Percentiles rank a stretch among this genome's conserved stretches.
Evolutionary conservation across 2,797 vertebrate genomes (phyloP).

Genomic region (Spheniscus humboldti): DNA sequence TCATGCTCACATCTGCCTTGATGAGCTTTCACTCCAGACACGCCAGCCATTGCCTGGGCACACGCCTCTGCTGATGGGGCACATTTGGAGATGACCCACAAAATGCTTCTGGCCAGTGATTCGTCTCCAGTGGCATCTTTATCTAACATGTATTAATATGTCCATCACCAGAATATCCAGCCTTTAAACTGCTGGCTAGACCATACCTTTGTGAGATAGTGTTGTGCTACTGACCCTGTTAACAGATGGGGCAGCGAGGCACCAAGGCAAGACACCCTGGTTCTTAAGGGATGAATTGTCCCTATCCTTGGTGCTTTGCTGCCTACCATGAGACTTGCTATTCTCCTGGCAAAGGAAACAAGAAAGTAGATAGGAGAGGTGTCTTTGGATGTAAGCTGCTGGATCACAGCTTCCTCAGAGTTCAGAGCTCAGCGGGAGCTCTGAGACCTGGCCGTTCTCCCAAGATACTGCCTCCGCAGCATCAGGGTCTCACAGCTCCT

Average conservation of each 20-base stretch:
- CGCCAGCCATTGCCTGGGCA: accelerated
- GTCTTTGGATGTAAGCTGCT: neutral
- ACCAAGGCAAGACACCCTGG: neutral
- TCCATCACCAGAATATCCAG: neutral
- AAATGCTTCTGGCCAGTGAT: neutral
- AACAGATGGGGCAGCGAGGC: too few species aligned
- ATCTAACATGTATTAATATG: neutral
- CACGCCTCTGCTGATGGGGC: neutral
- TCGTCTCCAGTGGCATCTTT: neutral
- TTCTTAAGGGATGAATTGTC: neutral
- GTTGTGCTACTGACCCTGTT: neutral
- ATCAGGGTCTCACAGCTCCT: neutral
- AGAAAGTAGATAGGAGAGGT: neutral
- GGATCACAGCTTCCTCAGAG: accelerated
- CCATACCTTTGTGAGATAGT: neutral
- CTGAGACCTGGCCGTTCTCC: accelerated
- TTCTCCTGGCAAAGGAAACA: neutral
- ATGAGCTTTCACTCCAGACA: neutral
- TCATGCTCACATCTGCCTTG: neutral
- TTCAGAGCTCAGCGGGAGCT: neutral
- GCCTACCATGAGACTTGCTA: neutral
- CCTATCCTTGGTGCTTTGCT: neutral
- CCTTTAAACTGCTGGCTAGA: neutral
- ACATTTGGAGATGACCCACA: neutral
- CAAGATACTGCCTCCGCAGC: too few species aligned